Evolutionary conservation across 1,140 invertebrate species (phyloP).

Genomic region (Drusus annulatus): DNA sequence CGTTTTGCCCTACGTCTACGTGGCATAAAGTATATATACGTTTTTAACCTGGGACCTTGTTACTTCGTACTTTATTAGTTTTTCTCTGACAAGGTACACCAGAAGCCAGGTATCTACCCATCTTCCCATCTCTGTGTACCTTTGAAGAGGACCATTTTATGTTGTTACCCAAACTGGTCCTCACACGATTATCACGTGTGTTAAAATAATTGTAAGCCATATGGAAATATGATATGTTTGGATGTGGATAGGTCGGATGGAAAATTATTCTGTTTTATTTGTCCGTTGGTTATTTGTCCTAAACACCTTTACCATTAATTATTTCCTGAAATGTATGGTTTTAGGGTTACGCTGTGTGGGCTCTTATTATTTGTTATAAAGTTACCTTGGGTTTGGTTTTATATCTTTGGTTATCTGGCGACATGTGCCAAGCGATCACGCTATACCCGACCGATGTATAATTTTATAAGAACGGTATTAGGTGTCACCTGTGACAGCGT

Average conservation of each 20-base stretch:
- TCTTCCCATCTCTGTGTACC: background rate
- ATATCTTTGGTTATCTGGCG: background rate
- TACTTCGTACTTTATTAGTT: constrained; percentile 29
- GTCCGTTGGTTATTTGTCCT: background rate
- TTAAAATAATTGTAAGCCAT: background rate
- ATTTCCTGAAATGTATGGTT: too few species aligned
- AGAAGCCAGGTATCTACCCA: constrained; percentile 2
- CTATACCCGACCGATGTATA: background rate
- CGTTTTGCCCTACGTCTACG: background rate
- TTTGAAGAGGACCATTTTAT: background rate
- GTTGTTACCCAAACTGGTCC: constrained; percentile 27
- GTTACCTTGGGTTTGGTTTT: background rate
- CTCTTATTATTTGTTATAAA: too few species aligned
- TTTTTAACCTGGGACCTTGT: background rate
- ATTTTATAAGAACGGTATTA: constrained; percentile 28
- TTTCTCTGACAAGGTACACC: constrained; percentile 14
- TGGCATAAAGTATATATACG: background rate
- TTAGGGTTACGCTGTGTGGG: too few species aligned
- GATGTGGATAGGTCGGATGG: background rate
- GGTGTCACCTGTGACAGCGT: constrained; percentile 34
- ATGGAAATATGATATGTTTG: background rate
- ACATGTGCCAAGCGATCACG: constrained; percentile 10
- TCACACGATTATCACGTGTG: background rate
- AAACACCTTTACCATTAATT: too few species aligned
- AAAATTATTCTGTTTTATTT: background rate